Conservation (phyloP, 2,113 vertebrate species). For the Sinosuthora webbiana region DNA sequence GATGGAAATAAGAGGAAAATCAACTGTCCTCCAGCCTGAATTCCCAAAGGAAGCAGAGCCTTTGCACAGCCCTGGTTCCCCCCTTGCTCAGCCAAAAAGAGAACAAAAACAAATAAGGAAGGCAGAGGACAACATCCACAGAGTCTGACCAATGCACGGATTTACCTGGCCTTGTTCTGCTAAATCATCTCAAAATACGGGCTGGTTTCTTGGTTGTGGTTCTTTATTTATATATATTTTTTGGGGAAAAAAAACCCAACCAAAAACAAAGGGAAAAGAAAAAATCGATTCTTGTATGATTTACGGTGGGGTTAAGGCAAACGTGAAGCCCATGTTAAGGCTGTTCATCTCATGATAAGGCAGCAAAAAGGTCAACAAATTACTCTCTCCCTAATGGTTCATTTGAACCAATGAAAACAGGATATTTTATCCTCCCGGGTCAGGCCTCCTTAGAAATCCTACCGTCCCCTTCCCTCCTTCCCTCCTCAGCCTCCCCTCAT, state of each 20-base stretch:
- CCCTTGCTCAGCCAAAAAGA: background rate
- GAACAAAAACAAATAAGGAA: background rate
- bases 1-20: constrained; percentile 44
- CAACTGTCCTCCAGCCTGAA: background rate
- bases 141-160: fast-evolving
- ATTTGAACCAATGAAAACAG: constrained; percentile 67
- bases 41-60: constrained; percentile 11
- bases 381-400: constrained; percentile 65
- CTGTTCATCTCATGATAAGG: constrained; percentile 64
- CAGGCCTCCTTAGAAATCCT: constrained; percentile 51
- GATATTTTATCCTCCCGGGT: constrained; percentile 60
- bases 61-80: background rate
- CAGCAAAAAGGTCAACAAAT: constrained; percentile 71
- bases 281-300: constrained; percentile 21
- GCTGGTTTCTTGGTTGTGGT: background rate
- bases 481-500: background rate
- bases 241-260: fast-evolving
- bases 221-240: background rate
- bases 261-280: background rate
- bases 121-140: background rate
- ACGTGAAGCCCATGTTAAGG: constrained; percentile 58
- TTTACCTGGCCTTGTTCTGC: background rate
- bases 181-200: background rate
- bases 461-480: background rate
- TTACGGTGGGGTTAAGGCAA: constrained; percentile 32